Evolutionary conservation across 2,797 vertebrate species (phyloP).

Genomic region (Trachurus trachurus): DNA sequence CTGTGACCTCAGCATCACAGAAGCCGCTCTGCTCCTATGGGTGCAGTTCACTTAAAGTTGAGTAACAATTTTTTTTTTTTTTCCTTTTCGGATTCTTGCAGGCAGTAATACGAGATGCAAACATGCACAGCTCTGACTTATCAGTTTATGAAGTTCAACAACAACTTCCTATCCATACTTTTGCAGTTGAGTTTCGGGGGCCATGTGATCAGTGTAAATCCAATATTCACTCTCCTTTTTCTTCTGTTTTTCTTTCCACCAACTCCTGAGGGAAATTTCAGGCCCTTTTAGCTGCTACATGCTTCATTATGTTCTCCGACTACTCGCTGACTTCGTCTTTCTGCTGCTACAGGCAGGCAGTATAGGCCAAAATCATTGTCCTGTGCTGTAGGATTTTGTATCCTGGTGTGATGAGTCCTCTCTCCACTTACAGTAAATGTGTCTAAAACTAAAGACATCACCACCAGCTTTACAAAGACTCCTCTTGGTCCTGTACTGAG

Average conservation of each 20-base stretch:
- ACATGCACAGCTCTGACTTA: not conserved
- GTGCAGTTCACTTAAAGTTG: not conserved
- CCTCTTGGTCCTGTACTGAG: too few species aligned
- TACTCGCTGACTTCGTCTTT: not conserved
- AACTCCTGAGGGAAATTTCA: conserved; percentile 4
- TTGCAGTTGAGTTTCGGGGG: not conserved
- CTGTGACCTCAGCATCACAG: not conserved
- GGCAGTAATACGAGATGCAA: not conserved
- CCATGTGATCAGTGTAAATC: not conserved
- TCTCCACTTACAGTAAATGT: too few species aligned
- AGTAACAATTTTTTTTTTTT: not conserved
- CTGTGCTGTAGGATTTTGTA: too few species aligned
- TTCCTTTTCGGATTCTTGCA: not conserved
- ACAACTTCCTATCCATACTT: conserved; percentile 1
- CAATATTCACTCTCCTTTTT: not conserved
- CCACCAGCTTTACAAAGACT: too few species aligned
- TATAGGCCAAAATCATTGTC: too few species aligned
- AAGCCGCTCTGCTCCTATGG: not conserved
- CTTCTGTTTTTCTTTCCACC: not conserved
- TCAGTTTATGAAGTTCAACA: not conserved
- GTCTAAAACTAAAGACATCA: too few species aligned
- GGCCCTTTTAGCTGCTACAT: not conserved
- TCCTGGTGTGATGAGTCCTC: too few species aligned
- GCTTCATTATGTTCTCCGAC: not conserved
- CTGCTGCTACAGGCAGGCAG: not conserved